A percentile compares a stretch with the other conserved stretches of the same genome.
These are phyloP conservation scores for Galbula dea DNA, from an alignment of 2,113 vertebrate species.

Conservation along the genomic window DNA sequence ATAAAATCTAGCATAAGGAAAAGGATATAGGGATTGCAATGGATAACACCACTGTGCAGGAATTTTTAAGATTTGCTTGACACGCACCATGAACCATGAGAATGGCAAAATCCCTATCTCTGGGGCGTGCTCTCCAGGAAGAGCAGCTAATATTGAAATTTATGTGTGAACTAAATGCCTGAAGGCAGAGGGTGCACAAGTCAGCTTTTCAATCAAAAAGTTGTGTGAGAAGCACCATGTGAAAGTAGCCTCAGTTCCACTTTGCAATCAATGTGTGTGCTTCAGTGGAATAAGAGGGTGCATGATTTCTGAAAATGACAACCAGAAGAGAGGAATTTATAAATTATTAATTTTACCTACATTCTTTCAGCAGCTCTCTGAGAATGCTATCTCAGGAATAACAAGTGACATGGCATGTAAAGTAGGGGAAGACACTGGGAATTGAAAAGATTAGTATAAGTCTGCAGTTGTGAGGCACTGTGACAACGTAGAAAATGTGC, in stretches of 20 bases:
- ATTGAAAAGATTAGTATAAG: not conserved
- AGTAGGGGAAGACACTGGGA: not conserved
- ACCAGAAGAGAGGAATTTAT: not conserved
- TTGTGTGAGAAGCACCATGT: not conserved
- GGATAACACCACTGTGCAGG: not conserved
- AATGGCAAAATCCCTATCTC: not conserved
- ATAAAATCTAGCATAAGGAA: not conserved
- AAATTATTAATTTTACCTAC: not conserved
- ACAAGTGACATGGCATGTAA: not conserved
- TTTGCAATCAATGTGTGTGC: rapidly evolving
- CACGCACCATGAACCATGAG: not conserved
- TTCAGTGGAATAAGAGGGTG: not conserved
- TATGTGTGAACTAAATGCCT: not conserved
- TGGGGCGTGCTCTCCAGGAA: not conserved
- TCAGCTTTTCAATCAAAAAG: not conserved
- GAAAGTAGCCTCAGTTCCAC: not conserved
- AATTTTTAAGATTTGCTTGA: not conserved
- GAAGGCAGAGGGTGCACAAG: not conserved
- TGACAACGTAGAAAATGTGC: not conserved
- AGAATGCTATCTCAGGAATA: not conserved
- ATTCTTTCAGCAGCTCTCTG: not conserved
- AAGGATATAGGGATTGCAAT: not conserved
- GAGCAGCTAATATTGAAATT: not conserved
- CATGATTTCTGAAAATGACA: not conserved
- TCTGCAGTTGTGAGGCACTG: not conserved